These are phyloP conservation scores for Tamandua tetradactyla DNA, from an alignment of 2,797 vertebrate species.

Conservation along the genomic window DNA sequence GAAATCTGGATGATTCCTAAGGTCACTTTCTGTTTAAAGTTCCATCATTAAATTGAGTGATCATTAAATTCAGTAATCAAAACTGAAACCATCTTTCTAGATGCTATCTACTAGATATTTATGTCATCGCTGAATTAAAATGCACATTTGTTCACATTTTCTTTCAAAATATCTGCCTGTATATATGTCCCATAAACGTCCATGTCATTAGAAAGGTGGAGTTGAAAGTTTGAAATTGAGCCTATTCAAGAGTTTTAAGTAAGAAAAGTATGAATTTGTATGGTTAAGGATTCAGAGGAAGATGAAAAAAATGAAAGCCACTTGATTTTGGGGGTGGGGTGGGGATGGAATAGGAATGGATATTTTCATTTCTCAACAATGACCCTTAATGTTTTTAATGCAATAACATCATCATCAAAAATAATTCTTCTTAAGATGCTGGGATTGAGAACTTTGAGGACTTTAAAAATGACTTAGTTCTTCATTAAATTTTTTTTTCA, in stretches of 20 bases:
- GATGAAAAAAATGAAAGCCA: not conserved
- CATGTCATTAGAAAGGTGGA: not conserved
- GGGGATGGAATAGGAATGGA: not conserved
- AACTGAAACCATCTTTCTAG: not conserved
- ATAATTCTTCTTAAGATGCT: not conserved
- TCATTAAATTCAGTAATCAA: not conserved
- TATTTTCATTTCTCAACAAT: not conserved
- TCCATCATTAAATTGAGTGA: not conserved
- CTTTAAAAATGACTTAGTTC: too few species aligned
- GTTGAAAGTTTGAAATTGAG: not conserved
- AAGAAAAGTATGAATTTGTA: not conserved
- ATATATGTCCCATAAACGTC: not conserved
- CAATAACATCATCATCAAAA: not conserved
- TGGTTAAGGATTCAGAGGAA: not conserved
- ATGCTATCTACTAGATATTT: not conserved
- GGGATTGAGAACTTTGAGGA: not conserved
- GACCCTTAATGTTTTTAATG: not conserved
- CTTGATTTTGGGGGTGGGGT: not conserved
- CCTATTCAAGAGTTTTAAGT: not conserved
- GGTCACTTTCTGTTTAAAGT: slow-evolving; percentile 50
- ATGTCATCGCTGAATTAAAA: not conserved
- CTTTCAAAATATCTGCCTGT: not conserved
- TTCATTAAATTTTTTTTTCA: not conserved
- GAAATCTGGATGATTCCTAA: not conserved
- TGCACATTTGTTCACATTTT: not conserved